Evolutionary conservation across 1,140 invertebrate genomes (phyloP), one percentile per base, ranked within the genome.

Genomic region (Drosophila yakuba): DNA sequence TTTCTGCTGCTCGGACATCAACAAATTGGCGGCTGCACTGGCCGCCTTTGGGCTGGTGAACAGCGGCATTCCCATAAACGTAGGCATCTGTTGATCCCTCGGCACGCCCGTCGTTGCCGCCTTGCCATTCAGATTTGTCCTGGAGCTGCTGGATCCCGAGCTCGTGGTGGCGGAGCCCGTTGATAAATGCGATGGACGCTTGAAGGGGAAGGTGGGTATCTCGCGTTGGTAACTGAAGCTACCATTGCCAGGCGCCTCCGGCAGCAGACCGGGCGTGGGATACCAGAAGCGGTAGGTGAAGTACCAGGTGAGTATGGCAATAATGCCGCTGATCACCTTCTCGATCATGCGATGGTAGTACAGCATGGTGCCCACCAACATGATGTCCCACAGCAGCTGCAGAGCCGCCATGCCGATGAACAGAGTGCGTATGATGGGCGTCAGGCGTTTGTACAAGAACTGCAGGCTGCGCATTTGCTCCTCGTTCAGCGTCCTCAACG

Each of bases 341-440:
- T 99, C 98, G 28, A 98, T 95, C 95, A 99, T 97, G 41, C 96
- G 97, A 92, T 99, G 98, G 93, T 98, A 99, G 93, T 98, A 98
- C 0, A 99, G 93, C 91, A 98, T 95, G 2, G 97, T 98, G n/a
- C 95, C 95, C 1, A 97, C 93, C 17, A 99, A 93, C 98, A 99
- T 98, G 1, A 98, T 94, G 93, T 99, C 98, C 97, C 98, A 99
- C 4, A 99, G 84, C 10, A 99, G 74, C 81, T 96, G 95, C 38
- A 99, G 93, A 0, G 96, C 48, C 0, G 98, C 96, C 93, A 99
- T 96, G 1, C 93, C 93, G 68, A 98, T 95, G 60, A 99, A 96
- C 28, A 97, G 92, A 6, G 93, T 93, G 84, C 97, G 95, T 7
- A 99, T 95, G 90, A 96, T 96, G 2, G 97, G 96, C 3, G 97